A percentile compares a stretch with the other conserved stretches of the same genome.
Conservation (phyloP, 2,888 invertebrate genomes). For the Lepidocyrtoides sp. region DNA sequence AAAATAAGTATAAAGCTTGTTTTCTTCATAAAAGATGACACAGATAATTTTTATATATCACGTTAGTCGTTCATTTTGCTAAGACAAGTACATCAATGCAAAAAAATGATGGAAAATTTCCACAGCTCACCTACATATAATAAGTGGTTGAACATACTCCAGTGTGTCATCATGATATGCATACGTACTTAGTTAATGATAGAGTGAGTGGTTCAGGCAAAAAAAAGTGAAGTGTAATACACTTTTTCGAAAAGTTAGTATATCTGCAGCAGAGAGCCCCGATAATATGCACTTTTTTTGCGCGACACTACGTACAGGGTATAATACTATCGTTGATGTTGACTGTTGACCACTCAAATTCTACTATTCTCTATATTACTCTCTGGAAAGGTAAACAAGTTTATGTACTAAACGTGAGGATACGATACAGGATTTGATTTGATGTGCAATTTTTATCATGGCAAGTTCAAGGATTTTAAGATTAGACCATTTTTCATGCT, state of each 20-base stretch:
- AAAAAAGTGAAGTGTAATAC: not conserved
- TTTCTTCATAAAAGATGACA: not conserved
- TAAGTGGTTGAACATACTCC: not conserved
- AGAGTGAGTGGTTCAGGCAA: too few relatives aligned
- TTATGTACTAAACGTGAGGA: not conserved
- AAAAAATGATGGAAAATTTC: not conserved
- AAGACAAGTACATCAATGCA: not conserved
- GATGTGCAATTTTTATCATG: constrained; percentile 12
- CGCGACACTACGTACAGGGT: too few relatives aligned
- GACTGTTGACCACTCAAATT: not conserved
- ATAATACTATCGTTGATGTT: not conserved
- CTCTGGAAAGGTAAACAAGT: constrained; percentile 30
- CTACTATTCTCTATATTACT: not conserved
- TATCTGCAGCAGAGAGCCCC: not conserved
- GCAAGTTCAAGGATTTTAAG: constrained; percentile 34
- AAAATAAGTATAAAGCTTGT: not conserved
- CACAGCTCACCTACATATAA: not conserved
- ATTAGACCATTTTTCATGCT: constrained; percentile 36
- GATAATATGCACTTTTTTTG: constrained; percentile 9
- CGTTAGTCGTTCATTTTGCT: not conserved
- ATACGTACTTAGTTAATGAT: too few relatives aligned
- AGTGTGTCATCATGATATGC: too few relatives aligned
- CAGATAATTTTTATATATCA: not conserved
- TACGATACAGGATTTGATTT: not conserved
- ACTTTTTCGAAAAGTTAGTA: not conserved